Conservation (phyloP, 2,797 vertebrate species). For the Trachurus trachurus region DNA sequence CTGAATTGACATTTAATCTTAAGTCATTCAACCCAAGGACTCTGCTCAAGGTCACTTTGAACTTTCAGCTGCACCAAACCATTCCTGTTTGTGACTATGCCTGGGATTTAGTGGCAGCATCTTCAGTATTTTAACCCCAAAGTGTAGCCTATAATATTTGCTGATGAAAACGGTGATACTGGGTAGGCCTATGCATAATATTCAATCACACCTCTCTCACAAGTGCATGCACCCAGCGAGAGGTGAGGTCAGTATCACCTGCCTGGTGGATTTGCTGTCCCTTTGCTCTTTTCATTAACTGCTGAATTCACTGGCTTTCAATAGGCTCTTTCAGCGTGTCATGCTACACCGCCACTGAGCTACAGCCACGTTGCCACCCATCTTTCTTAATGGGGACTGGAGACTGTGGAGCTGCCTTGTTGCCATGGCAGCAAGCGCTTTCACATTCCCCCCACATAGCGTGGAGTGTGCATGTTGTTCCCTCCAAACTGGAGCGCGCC, state of each 20-base stretch:
- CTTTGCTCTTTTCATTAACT: slow-evolving; percentile 74
- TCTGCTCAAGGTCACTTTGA: slow-evolving; percentile 56
- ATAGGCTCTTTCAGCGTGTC: slow-evolving; percentile 81
- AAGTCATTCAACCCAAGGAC: slow-evolving; percentile 25
- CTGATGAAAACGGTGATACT: slow-evolving; percentile 22
- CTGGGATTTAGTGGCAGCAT: slow-evolving; percentile 6
- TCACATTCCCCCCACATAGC: slow-evolving; percentile 86
- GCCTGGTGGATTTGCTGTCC: slow-evolving; percentile 59
- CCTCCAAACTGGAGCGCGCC: slow-evolving; percentile 66
- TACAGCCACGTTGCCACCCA: slow-evolving; percentile 77
- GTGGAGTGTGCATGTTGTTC: slow-evolving; percentile 74
- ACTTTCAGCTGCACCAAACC: slow-evolving; percentile 5
- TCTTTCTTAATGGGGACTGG: slow-evolving; percentile 84
- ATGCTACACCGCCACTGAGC: slow-evolving; percentile 81
- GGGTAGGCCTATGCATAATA: slow-evolving; percentile 3
- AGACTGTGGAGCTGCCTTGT: slow-evolving; percentile 86
- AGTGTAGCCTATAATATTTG: not conserved
- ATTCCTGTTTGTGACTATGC: slow-evolving; percentile 24
- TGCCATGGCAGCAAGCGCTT: slow-evolving; percentile 87
- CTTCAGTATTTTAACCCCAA: not conserved
- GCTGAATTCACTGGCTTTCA: slow-evolving; percentile 77
- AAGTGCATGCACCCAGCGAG: slow-evolving; percentile 11
- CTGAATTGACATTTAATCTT: slow-evolving; percentile 16
- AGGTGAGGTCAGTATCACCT: slow-evolving; percentile 67
- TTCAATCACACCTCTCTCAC: slow-evolving; percentile 11